phyloP scores from a whole-genome alignment of 2,113 vertebrate genomes.

The Neopipo cinnamomea region DNA sequence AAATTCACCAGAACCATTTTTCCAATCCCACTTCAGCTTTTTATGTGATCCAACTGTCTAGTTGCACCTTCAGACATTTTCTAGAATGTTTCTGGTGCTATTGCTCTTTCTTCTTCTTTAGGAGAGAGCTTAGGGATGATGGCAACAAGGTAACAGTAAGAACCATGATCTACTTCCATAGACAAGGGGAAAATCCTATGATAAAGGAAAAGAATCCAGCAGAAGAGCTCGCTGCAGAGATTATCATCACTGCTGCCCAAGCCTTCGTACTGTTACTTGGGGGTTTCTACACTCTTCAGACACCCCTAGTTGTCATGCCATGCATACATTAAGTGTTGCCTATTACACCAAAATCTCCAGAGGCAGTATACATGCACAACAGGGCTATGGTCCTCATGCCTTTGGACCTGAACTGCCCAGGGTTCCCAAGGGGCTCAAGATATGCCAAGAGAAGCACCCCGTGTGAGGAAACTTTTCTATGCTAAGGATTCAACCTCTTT shows the following conservation, averaged over 20 bases:
- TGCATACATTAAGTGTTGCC: not conserved
- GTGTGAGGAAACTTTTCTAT: not conserved
- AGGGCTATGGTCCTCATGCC: not conserved
- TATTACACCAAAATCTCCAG: not conserved
- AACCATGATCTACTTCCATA: not conserved
- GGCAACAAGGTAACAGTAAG: not conserved
- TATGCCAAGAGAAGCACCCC: not conserved
- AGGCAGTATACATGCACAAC: not conserved
- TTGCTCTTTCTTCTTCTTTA: not conserved
- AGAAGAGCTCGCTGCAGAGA: not conserved
- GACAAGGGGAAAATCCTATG: not conserved
- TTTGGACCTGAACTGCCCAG: not conserved
- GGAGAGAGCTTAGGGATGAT: not conserved
- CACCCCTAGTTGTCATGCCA: not conserved
- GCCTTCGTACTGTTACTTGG: not conserved
- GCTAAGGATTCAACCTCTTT: not conserved
- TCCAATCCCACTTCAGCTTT: not conserved
- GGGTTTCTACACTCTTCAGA: not conserved
- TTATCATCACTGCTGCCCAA: not conserved
- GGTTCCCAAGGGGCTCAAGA: not conserved
- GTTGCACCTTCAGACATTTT: not conserved
- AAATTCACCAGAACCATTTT: not conserved
- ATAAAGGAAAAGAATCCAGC: not conserved
- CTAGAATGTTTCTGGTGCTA: not conserved
- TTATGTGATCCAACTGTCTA: not conserved